Conservation (phyloP, 2,113 vertebrate species). For the Ovis aries region ARS-UI_Ramb_v3.0 NC_056067.1:63221501-63222000, state of each 20-base stretch:
- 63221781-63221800: accelerated
- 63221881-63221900: neutral
- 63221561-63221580: neutral
- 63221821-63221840: neutral
- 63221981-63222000: neutral
- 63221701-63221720: neutral
- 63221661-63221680: neutral
- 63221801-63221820: neutral
- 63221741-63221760: neutral
- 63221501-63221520: neutral
- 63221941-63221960: neutral
- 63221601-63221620: neutral
- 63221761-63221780: accelerated
- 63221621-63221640: neutral
- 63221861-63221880: accelerated
- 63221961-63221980: neutral
- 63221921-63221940: neutral
- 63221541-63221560: neutral
- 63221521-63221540: neutral
- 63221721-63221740: neutral
- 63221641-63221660: accelerated
- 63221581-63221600: accelerated
- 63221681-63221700: neutral
- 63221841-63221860: accelerated
- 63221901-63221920: accelerated